These are phyloP conservation scores for Nemopilema nomurai DNA, from an alignment of 30 jellyfish, hydroid and myxozoan species.

Conservation along the genomic window DNA sequence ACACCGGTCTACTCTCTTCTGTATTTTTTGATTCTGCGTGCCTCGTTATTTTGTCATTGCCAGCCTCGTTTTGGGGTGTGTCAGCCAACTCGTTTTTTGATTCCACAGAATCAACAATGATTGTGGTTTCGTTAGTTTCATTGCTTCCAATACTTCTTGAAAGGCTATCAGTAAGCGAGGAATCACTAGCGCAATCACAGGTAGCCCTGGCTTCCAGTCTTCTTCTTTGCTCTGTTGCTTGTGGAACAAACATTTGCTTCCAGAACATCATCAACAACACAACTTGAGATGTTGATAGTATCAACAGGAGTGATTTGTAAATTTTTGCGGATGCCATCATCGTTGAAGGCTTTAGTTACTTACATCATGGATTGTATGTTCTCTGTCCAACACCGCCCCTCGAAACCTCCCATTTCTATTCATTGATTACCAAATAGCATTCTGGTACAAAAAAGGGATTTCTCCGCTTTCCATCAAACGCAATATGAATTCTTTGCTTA, in stretches of 20 bases:
- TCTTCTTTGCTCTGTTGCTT: neutral
- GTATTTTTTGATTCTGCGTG: neutral
- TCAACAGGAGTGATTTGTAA: conserved; percentile 17
- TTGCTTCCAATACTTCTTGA: neutral
- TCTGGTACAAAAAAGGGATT: too few relatives aligned
- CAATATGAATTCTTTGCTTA: neutral
- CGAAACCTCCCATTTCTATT: too few relatives aligned
- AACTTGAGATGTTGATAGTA: conserved; percentile 7
- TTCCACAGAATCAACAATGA: neutral
- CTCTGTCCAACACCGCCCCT: too few relatives aligned
- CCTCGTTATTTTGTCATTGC: neutral
- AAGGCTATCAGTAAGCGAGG: neutral
- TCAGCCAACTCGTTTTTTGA: neutral
- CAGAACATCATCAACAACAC: conserved; percentile 17
- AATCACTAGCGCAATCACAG: conserved; percentile 13
- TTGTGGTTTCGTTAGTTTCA: neutral
- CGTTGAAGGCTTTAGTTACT: neutral
- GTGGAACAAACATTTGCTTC: conserved; percentile 10
- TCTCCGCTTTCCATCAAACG: neutral
- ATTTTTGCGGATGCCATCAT: conserved; percentile 3
- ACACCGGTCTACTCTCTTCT: conserved; percentile 21
- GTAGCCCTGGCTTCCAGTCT: neutral
- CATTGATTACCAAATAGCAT: too few relatives aligned
- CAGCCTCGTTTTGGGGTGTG: neutral
- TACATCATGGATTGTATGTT: too few relatives aligned